Evolutionary conservation across 2,888 invertebrate species (phyloP), one percentile per base, ranked within the genome.

Genomic region (Oligia strigilis): DNA sequence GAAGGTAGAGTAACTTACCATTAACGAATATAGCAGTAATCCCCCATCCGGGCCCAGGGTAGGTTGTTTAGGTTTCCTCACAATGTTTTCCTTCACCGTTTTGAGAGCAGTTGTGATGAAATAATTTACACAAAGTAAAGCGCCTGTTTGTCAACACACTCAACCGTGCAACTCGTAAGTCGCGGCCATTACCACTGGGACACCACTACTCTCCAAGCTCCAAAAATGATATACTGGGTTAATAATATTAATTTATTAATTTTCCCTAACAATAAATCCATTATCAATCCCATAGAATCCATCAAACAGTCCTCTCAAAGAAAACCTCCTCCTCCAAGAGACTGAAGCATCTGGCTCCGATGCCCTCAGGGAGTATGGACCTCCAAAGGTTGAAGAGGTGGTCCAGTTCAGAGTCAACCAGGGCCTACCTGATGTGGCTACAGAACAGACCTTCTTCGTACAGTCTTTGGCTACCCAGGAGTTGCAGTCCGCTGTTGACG

Each of bases 341-440:
- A 95, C 96, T 0, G 96, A 96, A 77, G 95, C 96, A 4, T 97
- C 97, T 46, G 96, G 96, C 0, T 97, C 97, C 17, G 97, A 97
- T 73, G 95, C 96, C 72, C 96, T 97, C 29, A 95, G 95, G 77
- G 95, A 97, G 81, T 97, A 97, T 81, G 96, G 96, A 29, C 96
- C 97, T 13, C 97, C 97, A 11, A 96, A 96, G 65, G 92, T 92
- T 0, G 88, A 89, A 0, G 93, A 94, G 11, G 89, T 17, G 0
- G 60, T 83, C n/a, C 91, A 92, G 60, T 92, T 93, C n/a, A 83
- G 92, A 9, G 90, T 91, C 2, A 92, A 91, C 80, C 96, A 96
- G 77, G 93, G 91, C 0, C 90, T 96, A 0, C 97, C 96, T 17
- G 95, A 95, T 71, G 91, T 90, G 0, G 91, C 87, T 23, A 95